These are phyloP conservation scores for Salvelinus alpinus DNA, from an alignment of 2,113 vertebrate species.

Conservation along the genomic window DNA sequence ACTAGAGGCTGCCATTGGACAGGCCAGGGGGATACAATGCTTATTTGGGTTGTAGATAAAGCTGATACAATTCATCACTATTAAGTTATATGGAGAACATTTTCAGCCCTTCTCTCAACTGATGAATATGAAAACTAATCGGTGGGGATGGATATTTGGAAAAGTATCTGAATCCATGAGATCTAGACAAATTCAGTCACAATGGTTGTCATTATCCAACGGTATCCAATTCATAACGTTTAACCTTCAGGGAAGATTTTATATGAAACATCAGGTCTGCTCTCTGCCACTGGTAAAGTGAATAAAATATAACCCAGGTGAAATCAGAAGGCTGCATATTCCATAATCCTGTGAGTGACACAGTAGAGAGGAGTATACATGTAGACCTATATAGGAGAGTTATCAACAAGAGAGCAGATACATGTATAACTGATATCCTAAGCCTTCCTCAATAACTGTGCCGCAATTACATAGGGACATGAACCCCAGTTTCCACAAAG, in stretches of 20 bases:
- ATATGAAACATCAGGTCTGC: neutral
- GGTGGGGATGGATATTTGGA: neutral
- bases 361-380: neutral
- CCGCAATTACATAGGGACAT: conserved; percentile 35
- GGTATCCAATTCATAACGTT: neutral
- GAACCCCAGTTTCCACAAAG: conserved; percentile 45
- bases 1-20: conserved; percentile 54
- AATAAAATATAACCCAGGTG: neutral
- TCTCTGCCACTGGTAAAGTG: neutral
- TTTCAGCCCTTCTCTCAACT: neutral
- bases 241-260: neutral
- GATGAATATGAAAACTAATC: neutral
- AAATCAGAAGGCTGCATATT: neutral
- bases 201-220: neutral
- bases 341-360: neutral
- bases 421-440: no score
- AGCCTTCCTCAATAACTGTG: conserved; percentile 42
- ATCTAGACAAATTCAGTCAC: neutral
- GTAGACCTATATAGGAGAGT: neutral
- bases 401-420: conserved; percentile 2
- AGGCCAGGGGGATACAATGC: neutral
- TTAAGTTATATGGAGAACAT: neutral
- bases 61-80: neutral
- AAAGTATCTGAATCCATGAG: neutral
- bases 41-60: neutral